phyloP scores from a whole-genome alignment of 2,888 invertebrate species.

The Glomeris marginata region DNA sequence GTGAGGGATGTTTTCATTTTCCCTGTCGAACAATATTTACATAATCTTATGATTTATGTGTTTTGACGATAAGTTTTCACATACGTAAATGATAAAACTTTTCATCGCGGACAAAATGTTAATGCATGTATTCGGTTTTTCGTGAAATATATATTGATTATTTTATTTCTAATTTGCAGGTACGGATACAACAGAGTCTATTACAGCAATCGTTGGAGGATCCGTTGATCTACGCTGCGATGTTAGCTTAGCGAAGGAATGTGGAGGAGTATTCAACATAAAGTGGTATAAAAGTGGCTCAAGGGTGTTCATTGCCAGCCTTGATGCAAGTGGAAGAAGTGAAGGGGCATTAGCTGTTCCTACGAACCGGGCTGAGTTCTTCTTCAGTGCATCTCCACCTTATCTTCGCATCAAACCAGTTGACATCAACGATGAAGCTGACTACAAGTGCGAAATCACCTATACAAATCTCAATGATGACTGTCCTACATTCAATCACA shows the following conservation, averaged over 20 bases:
- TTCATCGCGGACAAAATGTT: too few species aligned
- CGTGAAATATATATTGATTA: neutral
- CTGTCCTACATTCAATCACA: constrained; percentile 64
- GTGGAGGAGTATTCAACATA: constrained; percentile 12
- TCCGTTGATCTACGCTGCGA: constrained; percentile 9
- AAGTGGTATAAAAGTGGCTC: constrained; percentile 12
- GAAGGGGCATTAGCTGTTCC: constrained; percentile 4
- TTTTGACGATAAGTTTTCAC: neutral
- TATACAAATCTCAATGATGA: constrained; percentile 61
- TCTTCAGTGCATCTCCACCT: constrained; percentile 7
- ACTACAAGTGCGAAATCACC: constrained; percentile 35
- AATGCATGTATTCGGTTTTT: too few species aligned
- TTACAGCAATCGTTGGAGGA: constrained; percentile 8
- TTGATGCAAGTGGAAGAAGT: constrained; percentile 2
- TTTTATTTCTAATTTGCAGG: neutral
- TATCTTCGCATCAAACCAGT: constrained; percentile 6
- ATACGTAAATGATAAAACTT: neutral
- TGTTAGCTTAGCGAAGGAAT: constrained; percentile 5
- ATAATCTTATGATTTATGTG: neutral
- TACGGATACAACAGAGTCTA: neutral
- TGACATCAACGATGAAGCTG: constrained; percentile 9
- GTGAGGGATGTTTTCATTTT: too few species aligned
- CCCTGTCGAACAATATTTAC: neutral
- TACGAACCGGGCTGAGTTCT: constrained; percentile 8
- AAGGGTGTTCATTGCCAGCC: constrained; percentile 9